Base-by-base conservation (phyloP, 2,888 invertebrate genomes). In the Cremastinae sp. region DNA sequence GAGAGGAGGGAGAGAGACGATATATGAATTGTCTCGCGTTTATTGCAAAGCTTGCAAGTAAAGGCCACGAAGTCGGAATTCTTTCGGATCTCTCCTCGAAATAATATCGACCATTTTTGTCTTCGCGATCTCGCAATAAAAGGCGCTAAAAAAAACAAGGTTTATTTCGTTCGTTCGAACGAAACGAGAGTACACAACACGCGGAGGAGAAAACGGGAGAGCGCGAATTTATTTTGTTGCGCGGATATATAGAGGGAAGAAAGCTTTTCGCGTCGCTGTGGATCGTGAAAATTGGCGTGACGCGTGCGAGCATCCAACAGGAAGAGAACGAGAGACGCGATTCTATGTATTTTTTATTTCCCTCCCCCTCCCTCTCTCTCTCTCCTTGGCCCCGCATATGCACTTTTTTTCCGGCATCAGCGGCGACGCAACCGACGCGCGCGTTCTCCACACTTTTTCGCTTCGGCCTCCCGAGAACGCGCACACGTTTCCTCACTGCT, bases 241-340 rank as follows among this genome's bases (percentile, higher is more conserved):
- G 61, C 65, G 59, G 62, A 54, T 18, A 62, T 56, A 61, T 47
- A 41, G 10, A n/a, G 16, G 18, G 28, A 36, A n/a, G 41, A 34
- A 45, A 10, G 68, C 70, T 41, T 16, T 61, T 1, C 53, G 34
- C 38, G 58, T 38, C 12, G 1, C 47, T 12, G 56, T 14, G 68
- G 51, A 72, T 69, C 58, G 59, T 54, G 59, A 76, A 76, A 76
- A 76, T 73, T 76, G 47, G 69, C 76, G 73, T 73, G 76, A 76
- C 73, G 72, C 64, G 72, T 59, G 72, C 53, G 68, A 76, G 68
- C 73, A 76, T 73, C 68, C 49, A 73, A 34, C 66, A 66, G 76
- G 73, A 76, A 75, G 66, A 73, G 69, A 73, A 28, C 28, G 5
- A 45, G 68, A 47, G 22, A 62, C 56, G 54, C 64, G 28, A 38